phyloP scores from a whole-genome alignment of 2,797 vertebrate species.

The Botia kubotai region DNA sequence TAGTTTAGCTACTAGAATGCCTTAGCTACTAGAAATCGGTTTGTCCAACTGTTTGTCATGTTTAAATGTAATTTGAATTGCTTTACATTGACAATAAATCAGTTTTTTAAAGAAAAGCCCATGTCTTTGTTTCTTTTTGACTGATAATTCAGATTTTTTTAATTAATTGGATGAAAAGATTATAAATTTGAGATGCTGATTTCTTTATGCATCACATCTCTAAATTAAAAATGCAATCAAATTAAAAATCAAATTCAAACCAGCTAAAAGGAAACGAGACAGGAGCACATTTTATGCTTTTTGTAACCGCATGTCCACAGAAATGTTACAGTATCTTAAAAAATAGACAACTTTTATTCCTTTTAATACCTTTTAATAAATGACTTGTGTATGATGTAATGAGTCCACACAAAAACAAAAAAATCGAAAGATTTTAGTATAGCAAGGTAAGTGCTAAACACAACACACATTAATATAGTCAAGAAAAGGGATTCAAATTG shows the following conservation, averaged over 20 bases:
- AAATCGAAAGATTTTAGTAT: neutral
- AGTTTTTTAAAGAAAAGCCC: constrained; percentile 87
- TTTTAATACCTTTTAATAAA: neutral
- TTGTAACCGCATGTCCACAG: neutral
- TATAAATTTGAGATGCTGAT: constrained; percentile 56
- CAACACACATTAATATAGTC: neutral
- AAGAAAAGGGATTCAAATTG: neutral
- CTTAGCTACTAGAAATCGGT: constrained; percentile 75
- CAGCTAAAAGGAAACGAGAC: constrained; percentile 72
- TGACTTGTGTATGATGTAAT: neutral
- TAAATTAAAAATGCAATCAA: constrained; percentile 37
- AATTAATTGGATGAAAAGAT: constrained; percentile 61
- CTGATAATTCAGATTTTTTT: constrained; percentile 69
- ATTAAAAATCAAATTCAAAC: constrained; percentile 34
- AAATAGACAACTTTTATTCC: neutral
- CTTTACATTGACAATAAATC: constrained; percentile 99
- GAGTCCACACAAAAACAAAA: neutral
- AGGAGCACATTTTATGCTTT: constrained; percentile 75
- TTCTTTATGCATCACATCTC: constrained; percentile 47
- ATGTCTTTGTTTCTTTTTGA: constrained; percentile 98
- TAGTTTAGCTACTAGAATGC: constrained; percentile 59
- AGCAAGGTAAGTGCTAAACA: constrained; percentile 23
- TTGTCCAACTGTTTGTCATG: constrained; percentile 88
- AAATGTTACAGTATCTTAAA: neutral
- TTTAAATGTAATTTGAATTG: constrained; percentile 95